These are phyloP conservation scores for Blastobasis lacticolella DNA, from an alignment of 2,888 invertebrate species.

Conservation along the genomic window DNA sequence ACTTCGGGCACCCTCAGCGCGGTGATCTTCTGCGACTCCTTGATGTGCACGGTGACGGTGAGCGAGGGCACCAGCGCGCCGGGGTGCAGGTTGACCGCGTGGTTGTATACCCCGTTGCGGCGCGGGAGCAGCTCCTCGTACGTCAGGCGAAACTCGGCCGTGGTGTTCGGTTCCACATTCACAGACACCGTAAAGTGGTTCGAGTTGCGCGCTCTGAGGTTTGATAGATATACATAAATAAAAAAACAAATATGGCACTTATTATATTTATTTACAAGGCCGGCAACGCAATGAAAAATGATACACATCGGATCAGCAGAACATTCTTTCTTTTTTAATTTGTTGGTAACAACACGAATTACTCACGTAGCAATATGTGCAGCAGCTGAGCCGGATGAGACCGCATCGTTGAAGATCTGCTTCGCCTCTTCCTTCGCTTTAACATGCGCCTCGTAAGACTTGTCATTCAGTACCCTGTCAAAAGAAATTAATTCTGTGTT, in stretches of 20 bases:
- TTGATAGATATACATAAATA: too few relatives aligned
- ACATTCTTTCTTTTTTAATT: too few relatives aligned
- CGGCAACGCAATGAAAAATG: too few relatives aligned
- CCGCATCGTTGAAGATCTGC: conserved; percentile 70
- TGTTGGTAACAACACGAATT: too few relatives aligned
- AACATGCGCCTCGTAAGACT: conserved; percentile 77
- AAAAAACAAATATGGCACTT: too few relatives aligned
- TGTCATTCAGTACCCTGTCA: conserved; percentile 75
- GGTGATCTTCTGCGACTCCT: conserved; percentile 76
- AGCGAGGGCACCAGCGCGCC: conserved; percentile 79
- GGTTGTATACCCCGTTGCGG: conserved; percentile 78
- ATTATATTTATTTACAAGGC: too few relatives aligned
- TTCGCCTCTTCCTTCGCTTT: conserved; percentile 79
- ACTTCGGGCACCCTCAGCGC: conserved; percentile 77
- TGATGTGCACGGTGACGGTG: conserved; percentile 76
- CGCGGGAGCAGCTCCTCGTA: conserved; percentile 82
- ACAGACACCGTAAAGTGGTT: conserved; percentile 80
- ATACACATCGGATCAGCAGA: too few relatives aligned
- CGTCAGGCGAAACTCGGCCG: conserved; percentile 79
- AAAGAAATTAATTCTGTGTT: not conserved
- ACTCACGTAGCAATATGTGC: conserved; percentile 69
- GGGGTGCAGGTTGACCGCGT: conserved; percentile 80
- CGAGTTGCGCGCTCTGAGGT: conserved; percentile 77
- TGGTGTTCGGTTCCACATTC: conserved; percentile 77
- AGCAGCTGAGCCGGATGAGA: conserved; percentile 73